Conservation (phyloP, 2,113 vertebrate species). For the Toxostoma redivivum region DNA sequence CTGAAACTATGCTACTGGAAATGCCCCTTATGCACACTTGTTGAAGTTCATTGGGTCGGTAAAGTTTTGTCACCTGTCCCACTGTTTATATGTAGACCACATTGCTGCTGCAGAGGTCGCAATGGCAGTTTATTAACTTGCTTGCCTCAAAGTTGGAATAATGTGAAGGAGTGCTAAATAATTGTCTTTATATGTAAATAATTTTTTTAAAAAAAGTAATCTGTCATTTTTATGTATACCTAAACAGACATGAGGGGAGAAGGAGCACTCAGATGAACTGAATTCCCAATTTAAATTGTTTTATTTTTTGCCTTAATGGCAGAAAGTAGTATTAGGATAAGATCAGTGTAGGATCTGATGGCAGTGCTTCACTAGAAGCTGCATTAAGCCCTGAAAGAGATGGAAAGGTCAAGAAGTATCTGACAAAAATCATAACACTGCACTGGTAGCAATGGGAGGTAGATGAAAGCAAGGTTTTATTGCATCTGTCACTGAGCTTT, state of each 20-base stretch:
- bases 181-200: not conserved
- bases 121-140: not conserved
- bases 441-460: not conserved
- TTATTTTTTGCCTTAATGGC: not conserved
- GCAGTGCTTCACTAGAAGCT: not conserved
- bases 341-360: not conserved
- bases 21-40: not conserved
- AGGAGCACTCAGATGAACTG: not conserved
- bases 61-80: not conserved
- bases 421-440: not conserved
- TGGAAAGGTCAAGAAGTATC: not conserved
- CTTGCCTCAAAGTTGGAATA: not conserved
- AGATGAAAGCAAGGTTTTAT: conserved; percentile 8
- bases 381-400: not conserved
- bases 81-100: not conserved
- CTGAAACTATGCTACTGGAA: not conserved
- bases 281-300: not conserved
- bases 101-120: not conserved
- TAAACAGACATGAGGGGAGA: not conserved
- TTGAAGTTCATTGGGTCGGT: accelerated
- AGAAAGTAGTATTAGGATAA: not conserved
- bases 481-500: conserved; percentile 27
- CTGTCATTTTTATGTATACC: not conserved
- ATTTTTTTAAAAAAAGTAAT: not conserved
- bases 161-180: not conserved